A percentile compares a stretch with the other conserved stretches of the same genome.
Evolutionary conservation across 2,888 invertebrate species (phyloP).

Genomic region (Leucophenga montana): DNA sequence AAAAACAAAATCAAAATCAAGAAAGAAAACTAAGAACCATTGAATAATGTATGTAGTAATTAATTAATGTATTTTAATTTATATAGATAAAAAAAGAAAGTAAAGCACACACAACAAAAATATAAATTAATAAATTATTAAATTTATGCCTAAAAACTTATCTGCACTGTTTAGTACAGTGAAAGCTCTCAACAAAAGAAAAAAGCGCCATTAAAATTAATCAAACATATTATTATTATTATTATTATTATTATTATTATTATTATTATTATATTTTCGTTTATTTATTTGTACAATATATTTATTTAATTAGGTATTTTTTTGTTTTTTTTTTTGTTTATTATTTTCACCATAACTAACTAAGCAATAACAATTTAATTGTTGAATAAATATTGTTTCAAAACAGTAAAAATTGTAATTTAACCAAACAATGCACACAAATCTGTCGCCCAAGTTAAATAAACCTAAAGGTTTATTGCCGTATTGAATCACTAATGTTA

Average conservation of each 20-base stretch:
- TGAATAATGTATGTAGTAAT: conserved; percentile 12
- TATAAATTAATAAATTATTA: conserved; percentile 7
- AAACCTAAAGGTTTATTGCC: neutral
- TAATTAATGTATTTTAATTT: conserved; percentile 12
- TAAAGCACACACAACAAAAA: neutral
- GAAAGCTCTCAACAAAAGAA: neutral
- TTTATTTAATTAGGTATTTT: conserved; percentile 19
- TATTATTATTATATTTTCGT: neutral
- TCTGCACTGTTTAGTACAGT: neutral
- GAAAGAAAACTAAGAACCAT: conserved; percentile 26
- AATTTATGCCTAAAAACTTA: neutral
- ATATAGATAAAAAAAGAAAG: neutral
- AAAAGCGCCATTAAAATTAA: neutral
- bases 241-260: no score
- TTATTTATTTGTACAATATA: no score
- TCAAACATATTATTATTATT: neutral
- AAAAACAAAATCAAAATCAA: neutral
- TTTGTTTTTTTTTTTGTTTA: neutral
- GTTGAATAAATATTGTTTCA: neutral
- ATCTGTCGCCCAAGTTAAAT: neutral
- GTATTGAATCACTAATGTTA: neutral
- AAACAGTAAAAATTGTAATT: neutral
- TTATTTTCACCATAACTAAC: neutral
- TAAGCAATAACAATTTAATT: neutral
- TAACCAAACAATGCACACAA: neutral